Base-by-base conservation (phyloP, 1,140 invertebrate species). In the Nephila pilipes region DNA sequence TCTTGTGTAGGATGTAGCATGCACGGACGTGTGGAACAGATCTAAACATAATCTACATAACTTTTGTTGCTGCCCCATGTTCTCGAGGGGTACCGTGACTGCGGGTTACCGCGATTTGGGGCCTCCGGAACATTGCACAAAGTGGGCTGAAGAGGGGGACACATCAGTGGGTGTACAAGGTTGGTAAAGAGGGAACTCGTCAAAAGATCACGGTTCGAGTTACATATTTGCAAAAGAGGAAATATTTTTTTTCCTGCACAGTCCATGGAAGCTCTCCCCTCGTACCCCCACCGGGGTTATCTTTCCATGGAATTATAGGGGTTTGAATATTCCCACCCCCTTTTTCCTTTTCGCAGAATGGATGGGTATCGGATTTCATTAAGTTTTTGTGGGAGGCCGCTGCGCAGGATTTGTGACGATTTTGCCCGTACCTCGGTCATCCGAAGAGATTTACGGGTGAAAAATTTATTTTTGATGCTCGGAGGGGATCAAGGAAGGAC, bases 181-280 rank as follows among this genome's bases (percentile, higher is more conserved):
- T 36, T 87, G 58, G 54, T 57, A 83, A 87, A 87, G 85, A 87
- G 85, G 83, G 57, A 85, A 1, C 85, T 46, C 63, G 32, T 69
- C 63, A 88, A 88, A 88, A 88, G 63, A 85, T 58, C 55, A n/a
- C 83, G 87, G 58, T 20, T 88, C 87, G 32, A 88, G 63, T 88
- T 88, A 88, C 87, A 88, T 88, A 88, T 88, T 88, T 88, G 87
- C n/a, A 88, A 88, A 88, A 88, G 87, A 54, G 58, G 63, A 63
- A 55, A 83, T 25, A 75, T 36, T 75, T 75, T 75, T 75, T 75
- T 5, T 46, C 12, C 46, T 75, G 32, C 69, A 75, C 18, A 36
- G 69, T 18, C 29, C 32, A 18, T 36, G 69, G 25, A 75, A 36
- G 14, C 25, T 29, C 14, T 29, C 63, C n/a, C 63, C 65, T 69